A percentile compares a stretch with the other conserved stretches of the same genome.
Evolutionary conservation across 2,113 vertebrate genomes (phyloP).

Genomic region (Thalassarche chlororhynchos): DNA sequence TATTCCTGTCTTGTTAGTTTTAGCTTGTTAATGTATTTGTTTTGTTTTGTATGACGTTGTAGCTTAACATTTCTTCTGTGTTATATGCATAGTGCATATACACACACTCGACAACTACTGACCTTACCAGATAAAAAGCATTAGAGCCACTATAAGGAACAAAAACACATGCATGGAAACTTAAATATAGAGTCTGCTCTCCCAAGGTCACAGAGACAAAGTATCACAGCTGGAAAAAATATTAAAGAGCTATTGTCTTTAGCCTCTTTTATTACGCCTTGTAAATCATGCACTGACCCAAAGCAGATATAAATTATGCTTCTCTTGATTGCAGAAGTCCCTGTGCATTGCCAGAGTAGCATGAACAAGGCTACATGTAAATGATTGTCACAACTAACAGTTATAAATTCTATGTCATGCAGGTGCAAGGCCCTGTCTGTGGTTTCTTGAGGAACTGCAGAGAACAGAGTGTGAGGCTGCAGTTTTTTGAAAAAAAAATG

Average conservation of each 20-base stretch:
- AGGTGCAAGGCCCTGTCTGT: neutral
- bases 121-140: neutral
- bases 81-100: neutral
- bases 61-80: neutral
- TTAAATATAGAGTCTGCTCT: neutral
- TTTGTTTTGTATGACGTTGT: accelerated
- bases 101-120: neutral
- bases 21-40: neutral
- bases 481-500: neutral
- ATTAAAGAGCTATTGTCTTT: neutral
- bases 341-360: neutral
- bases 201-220: neutral
- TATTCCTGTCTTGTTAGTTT: neutral
- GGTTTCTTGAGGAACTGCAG: neutral
- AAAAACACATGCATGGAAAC: neutral
- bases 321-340: neutral
- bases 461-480: neutral
- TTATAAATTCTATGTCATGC: neutral
- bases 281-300: neutral
- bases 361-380: neutral
- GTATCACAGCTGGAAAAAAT: neutral
- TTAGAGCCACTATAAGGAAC: neutral
- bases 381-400: neutral
- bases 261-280: neutral
- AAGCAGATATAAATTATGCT: neutral